phyloP scores from a whole-genome alignment of 2,797 vertebrate genomes.

The Neomorphus geoffroyi region DNA sequence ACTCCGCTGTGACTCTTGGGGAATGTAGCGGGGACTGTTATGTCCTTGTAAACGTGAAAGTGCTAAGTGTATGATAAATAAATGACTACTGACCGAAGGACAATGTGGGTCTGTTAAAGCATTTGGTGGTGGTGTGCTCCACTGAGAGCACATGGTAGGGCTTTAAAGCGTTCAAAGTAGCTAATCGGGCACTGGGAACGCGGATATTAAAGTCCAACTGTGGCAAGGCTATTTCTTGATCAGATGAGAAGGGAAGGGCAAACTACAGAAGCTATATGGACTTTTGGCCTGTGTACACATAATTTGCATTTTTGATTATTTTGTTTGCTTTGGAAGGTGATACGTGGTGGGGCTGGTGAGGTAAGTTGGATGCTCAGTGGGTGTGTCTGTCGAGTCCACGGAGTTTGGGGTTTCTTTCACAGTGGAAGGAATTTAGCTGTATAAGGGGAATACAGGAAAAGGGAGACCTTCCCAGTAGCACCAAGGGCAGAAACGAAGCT shows the following conservation, averaged over 20 bases:
- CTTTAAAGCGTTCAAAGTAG: slow-evolving; percentile 27
- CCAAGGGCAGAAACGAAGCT: neutral
- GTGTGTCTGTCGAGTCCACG: neutral
- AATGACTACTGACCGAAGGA: neutral
- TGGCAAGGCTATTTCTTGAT: neutral
- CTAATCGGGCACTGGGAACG: neutral
- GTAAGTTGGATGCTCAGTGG: neutral
- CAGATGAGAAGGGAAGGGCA: neutral
- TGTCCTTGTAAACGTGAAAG: neutral
- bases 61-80: neutral
- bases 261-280: neutral
- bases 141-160: slow-evolving; percentile 15
- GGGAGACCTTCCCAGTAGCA: neutral
- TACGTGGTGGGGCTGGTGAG: neutral
- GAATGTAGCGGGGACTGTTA: neutral
- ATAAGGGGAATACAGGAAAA: neutral
- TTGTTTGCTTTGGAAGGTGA: neutral
- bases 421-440: neutral
- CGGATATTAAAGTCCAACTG: neutral
- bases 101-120: slow-evolving; percentile 37
- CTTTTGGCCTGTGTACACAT: neutral
- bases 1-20: neutral
- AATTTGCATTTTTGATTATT: neutral
- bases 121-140: neutral
- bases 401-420: neutral